These are phyloP conservation scores for Tokudaia muenninki DNA, from an alignment of 2,797 vertebrate species.

Conservation along the genomic window DNA sequence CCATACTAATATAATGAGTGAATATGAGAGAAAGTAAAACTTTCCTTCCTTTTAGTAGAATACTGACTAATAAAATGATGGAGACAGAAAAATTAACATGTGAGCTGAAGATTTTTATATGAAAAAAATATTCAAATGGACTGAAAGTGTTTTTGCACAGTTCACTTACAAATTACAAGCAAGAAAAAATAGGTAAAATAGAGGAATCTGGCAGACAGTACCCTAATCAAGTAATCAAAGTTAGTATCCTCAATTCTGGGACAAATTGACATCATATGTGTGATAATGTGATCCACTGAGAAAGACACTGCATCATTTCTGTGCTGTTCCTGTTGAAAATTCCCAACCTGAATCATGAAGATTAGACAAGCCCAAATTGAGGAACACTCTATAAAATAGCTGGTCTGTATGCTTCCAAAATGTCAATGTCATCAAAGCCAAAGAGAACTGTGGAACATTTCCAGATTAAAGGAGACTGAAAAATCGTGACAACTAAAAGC, in stretches of 20 bases:
- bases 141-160: constrained; percentile 21
- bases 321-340: constrained; percentile 36
- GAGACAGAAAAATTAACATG: neutral
- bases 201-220: constrained; percentile 14
- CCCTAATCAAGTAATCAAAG: constrained; percentile 50
- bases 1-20: constrained; percentile 11
- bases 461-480: constrained; percentile 66
- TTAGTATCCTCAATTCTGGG: constrained; percentile 14
- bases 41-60: constrained; percentile 41
- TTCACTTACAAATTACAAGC: constrained; percentile 12
- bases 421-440: constrained; percentile 51
- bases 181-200: constrained; percentile 29
- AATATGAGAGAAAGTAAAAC: constrained; percentile 29
- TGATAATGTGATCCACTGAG: neutral
- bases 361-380: constrained; percentile 24
- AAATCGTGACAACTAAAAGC: constrained; percentile 54
- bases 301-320: neutral
- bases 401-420: constrained; percentile 43
- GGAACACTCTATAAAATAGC: constrained; percentile 38
- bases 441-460: constrained; percentile 46
- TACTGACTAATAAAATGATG: constrained; percentile 3
- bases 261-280: neutral
- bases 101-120: constrained; percentile 3
- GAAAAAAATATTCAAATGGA: neutral
- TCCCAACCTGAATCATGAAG: constrained; percentile 40